phyloP scores from a whole-genome alignment of 2,113 vertebrate species.

The Heterotis niloticus region DNA sequence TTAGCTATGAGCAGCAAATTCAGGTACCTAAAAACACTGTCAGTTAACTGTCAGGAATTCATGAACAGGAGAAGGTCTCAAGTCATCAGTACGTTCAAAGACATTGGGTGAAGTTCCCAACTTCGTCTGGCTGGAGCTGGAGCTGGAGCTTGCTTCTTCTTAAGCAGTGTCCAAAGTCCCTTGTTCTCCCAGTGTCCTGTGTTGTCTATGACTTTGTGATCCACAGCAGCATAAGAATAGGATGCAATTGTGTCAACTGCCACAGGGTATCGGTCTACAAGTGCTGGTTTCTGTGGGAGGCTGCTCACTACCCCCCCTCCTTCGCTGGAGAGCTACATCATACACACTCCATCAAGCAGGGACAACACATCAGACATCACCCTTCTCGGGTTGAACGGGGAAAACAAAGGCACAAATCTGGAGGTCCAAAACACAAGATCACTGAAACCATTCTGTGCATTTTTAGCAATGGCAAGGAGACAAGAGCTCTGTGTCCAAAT shows the following conservation, averaged over 20 bases:
- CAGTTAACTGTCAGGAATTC: not conserved
- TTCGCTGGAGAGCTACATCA: not conserved
- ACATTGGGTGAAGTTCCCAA: too few relatives aligned
- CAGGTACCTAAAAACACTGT: not conserved
- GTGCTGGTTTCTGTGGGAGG: not conserved
- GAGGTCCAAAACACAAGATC: not conserved
- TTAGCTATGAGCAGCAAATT: too few relatives aligned
- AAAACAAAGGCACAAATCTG: not conserved
- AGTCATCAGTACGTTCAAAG: too few relatives aligned
- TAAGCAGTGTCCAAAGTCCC: too few relatives aligned
- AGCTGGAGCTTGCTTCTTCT: not conserved
- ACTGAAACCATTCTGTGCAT: not conserved
- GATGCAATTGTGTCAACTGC: not conserved
- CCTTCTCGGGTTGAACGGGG: not conserved
- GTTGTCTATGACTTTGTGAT: not conserved
- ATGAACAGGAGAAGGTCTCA: not conserved
- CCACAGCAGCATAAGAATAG: not conserved
- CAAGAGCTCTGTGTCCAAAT: not conserved
- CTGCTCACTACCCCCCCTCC: not conserved
- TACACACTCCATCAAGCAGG: not conserved
- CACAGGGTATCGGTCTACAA: not conserved
- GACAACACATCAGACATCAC: not conserved
- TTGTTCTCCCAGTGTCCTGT: not conserved
- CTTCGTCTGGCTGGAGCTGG: not conserved
- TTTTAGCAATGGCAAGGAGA: not conserved